phyloP scores from a whole-genome alignment of 2,888 invertebrate species.

The Sylvicola fuscatus region DNA sequence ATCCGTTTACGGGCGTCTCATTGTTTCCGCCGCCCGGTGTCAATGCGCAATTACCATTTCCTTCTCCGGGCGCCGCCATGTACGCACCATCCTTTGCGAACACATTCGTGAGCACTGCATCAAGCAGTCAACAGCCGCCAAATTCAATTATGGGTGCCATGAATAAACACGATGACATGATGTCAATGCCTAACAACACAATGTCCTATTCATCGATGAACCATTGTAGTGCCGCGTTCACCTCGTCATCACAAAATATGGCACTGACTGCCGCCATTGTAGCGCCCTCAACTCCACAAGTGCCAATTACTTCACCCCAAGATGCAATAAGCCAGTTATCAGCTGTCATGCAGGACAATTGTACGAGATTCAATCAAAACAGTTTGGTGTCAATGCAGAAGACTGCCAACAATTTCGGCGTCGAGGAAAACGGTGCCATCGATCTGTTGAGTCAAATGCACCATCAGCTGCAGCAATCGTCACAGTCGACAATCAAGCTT shows the following conservation, averaged over 20 bases:
- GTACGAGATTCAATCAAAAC: too few relatives aligned
- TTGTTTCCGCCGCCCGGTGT: slow-evolving; percentile 35
- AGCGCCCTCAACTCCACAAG: slow-evolving; percentile 35
- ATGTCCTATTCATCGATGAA: slow-evolving; percentile 7
- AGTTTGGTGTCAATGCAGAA: too few relatives aligned
- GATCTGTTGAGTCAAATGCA: too few relatives aligned
- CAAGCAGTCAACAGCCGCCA: slow-evolving; percentile 1
- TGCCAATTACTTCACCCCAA: slow-evolving; percentile 9
- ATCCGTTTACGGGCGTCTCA: slow-evolving; percentile 5
- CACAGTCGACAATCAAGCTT: too few relatives aligned
- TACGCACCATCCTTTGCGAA: slow-evolving; percentile 38
- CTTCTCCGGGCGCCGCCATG: slow-evolving; percentile 42
- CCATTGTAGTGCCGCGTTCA: slow-evolving; percentile 54
- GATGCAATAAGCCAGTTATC: slow-evolving; percentile 5
- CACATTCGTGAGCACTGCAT: slow-evolving; percentile 26
- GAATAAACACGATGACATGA: neutral
- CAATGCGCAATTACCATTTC: slow-evolving; percentile 40
- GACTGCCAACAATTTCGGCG: slow-evolving; percentile 1
- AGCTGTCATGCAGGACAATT: slow-evolving; percentile 8
- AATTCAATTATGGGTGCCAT: slow-evolving; percentile 5
- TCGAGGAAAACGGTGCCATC: too few relatives aligned
- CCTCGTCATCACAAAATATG: slow-evolving; percentile 63
- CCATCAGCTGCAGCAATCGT: slow-evolving; percentile 16
- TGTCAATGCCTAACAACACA: slow-evolving; percentile 2
- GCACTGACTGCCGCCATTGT: slow-evolving; percentile 65